Percentiles rank a stretch among this genome's conserved stretches.
Evolutionary conservation across 1,140 invertebrate genomes (phyloP).

Genomic region (Stratiolaelaps scimitus): DNA sequence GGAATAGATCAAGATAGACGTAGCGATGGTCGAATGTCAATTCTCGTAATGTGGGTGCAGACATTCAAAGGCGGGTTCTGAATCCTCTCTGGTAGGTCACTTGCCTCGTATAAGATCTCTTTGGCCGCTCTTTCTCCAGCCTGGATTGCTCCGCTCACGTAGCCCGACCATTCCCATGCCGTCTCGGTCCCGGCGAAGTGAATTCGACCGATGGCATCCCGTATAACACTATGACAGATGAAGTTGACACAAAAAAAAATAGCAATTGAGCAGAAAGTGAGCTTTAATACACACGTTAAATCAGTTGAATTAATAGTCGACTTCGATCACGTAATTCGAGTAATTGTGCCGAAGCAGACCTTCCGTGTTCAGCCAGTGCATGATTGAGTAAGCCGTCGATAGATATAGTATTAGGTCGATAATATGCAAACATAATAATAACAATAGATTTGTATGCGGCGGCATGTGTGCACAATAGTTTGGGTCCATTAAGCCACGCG

Average conservation of each 20-base stretch:
- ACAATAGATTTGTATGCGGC: too few species aligned
- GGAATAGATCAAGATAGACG: too few species aligned
- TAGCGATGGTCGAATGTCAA: too few species aligned
- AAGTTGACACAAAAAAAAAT: not conserved
- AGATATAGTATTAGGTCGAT: too few species aligned
- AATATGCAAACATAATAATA: too few species aligned
- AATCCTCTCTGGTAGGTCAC: too few species aligned
- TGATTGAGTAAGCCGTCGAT: too few species aligned
- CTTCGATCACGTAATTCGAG: conserved; percentile 22
- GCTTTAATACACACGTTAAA: not conserved
- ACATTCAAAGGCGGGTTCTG: too few species aligned
- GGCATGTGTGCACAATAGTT: too few species aligned
- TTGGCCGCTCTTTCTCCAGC: conserved; percentile 43
- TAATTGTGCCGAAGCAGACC: not conserved
- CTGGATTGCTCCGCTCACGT: conserved; percentile 45
- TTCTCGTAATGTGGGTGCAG: too few species aligned
- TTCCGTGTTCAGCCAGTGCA: too few species aligned
- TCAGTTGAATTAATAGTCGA: not conserved
- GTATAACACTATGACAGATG: conserved; percentile 32
- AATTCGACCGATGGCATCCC: conserved; percentile 37
- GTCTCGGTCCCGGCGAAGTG: conserved; percentile 45
- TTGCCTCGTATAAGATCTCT: conserved; percentile 37
- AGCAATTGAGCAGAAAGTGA: not conserved
- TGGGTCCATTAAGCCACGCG: too few species aligned
- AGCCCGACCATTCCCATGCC: conserved; percentile 44